Base-by-base conservation (phyloP, 2,888 invertebrate species). In the Apamea monoglypha region DNA sequence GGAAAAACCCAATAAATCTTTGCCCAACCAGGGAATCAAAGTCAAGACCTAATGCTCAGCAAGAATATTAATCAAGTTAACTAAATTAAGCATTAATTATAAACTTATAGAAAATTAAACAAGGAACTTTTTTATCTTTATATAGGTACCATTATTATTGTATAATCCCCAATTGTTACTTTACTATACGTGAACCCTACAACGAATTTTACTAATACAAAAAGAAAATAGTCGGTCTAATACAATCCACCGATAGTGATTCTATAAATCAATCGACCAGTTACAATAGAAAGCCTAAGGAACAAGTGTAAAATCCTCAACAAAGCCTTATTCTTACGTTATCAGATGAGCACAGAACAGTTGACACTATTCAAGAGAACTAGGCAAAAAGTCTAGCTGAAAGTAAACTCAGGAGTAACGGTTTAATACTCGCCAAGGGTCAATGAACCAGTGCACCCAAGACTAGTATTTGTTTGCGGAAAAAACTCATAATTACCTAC, bases 381-480 rank as follows among this genome's bases (percentile, higher is more conserved):
- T 85, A 81, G 81, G 77, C 86, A 73, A 74, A 82, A 86, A 87
- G 91, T 92, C 92, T 93, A 91, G 91, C 91, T 91, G 94, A 94
- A 94, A 95, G 94, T 94, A 94, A 95, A 93, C 91, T 91, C 87
- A 86, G 88, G 85, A 85, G 50, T 93, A 94, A 95, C 95, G 92
- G 94, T 91, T 92, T 77, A 75, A 81, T 72, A 78, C 81, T 78
- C 87, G 90, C 88, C 90, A 91, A 90, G 90, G 94, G 92, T 94
- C 94, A 91, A 92, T 88, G 93, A 95, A 92, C 95, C 84, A 81
- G 81, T 88, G 87, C 89, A 84, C 87, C 85, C 84, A 84, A 87
- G 70, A 85, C 89, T 84, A 78, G 83, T 85, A 87, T 94, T 88
- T 88, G 81, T 90, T 94, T 93, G 92, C 92, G 90, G 91, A 94